Base-by-base conservation (phyloP, 1,140 invertebrate genomes). In the Leguminivora glycinivorella region DNA sequence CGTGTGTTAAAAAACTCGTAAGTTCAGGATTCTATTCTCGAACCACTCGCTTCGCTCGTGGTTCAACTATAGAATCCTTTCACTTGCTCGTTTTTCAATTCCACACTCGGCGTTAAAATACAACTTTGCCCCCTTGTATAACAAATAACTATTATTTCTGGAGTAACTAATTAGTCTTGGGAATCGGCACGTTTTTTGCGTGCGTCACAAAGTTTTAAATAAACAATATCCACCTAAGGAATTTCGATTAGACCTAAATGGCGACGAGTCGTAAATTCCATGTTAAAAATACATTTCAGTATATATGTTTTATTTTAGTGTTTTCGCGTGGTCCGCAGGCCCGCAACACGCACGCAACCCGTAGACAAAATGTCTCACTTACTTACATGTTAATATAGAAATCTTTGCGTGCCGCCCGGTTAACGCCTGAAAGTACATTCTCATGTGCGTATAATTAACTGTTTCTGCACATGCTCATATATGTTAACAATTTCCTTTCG, bases 361-460 rank as follows among this genome's bases (percentile, higher is more conserved):
- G 40, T 38, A 40, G 12, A 24, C 38, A 34, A 71, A 70, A 73
- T 71, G 74, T 73, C 72, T 76, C 71, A 69, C 63, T 73, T 68
- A 69, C 63, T 73, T 68, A 25, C 24, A 67, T 56, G 52, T 68
- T 40, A 67, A 58, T 19, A 67, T 38, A 72, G 14, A 75, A 69
- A 60, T 26, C 58, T 31, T 72, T 56, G 73, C 74, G 74, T 75
- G 74, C 69, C 38, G 25, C 31, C 58, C 17, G 14, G 60, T 70
- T 72, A 70, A 72, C 73, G 70, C 70, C 52, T 68, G 43, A 66
- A 70, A 60, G 56, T 71, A 68, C 70, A 70, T 75, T 71, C 24
- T 56, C 56, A 19, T 52, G n/a, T 63, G 58, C n/a, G 58, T 31
- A 22, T 63, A 63, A 63, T 63, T 63, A 29, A 63, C 58, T 63